Base-by-base conservation (phyloP, 2,113 vertebrate species). In the Rafetus swinhoei region DNA sequence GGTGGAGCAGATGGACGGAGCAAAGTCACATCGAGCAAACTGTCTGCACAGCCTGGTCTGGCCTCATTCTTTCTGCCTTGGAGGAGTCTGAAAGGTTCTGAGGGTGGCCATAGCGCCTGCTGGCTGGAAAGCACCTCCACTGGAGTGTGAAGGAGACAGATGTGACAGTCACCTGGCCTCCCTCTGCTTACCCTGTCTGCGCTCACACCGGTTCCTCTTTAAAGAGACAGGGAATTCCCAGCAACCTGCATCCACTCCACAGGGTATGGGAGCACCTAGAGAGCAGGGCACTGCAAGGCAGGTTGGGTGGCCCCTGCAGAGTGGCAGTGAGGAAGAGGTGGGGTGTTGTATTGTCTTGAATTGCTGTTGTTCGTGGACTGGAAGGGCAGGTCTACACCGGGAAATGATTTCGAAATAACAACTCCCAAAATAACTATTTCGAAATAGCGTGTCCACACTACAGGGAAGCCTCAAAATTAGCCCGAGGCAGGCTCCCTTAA, bases 31-130 rank as follows among this genome's bases (percentile, higher is more conserved):
- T 24, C 50, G 45, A 81, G 91, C n/a, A 27, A 13, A 7, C 76
- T 80, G 53, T 35, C 35, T n/a, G 32, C 14, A 16, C 54, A 74
- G 52, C 88, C n/a, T 82, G 77, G 24, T 76, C 90, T 91, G 56
- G 56, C 54, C 50, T 32, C 1, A 0, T 82, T 59, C 10, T 24
- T 77, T 0, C 0, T 52, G 55, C 77, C 65, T 80, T 1, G 0
- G 27, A 15, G n/a, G 62, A 91, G 39, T 13, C 0, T 0, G 55
- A 25, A n/a, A 55, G 60, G 82, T 85, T 65, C 9, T 0, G 1
- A 18, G 52, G 19, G 15, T 55, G 13, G 25, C 0, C 0, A 24
- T 3, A 6, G 27, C 53, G 69, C 29, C 6, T 18, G 35, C 72
- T 1, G 1, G 50, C 14, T 55, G 79, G 24, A 60, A 60, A 77